Base-by-base conservation (phyloP, 23 tunicate genomes). In the Aplidium turbinatum region DNA sequence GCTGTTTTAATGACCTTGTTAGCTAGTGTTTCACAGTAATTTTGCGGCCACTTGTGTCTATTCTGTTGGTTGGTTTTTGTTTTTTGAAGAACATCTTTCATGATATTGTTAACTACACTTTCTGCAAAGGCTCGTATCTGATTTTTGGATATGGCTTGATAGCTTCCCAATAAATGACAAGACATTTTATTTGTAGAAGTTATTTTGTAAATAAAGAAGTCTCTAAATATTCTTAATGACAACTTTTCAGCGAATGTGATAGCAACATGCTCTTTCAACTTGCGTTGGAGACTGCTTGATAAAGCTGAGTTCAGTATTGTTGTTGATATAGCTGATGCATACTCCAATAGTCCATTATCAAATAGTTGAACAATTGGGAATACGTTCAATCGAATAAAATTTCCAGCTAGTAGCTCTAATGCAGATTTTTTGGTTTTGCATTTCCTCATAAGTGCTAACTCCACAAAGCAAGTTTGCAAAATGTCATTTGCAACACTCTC, bases 111-210 rank as follows among this genome's bases (percentile, higher is more conserved):
- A 3, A 48, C 48, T 13, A 70, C 16, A 70, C 29, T 26, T 47
- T 70, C 58, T 11, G 76, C 76, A 47, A 70, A 70, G 3, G 76
- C 26, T 27, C 38, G 36, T 11, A 70, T 45, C 48, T 47, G 58
- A 35, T 70, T 70, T 48, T 70, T 70, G 23, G 76, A 70, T 7
- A 70, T 58, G 26, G 76, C 76, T 47, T 70, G 35, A 70, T 70
- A 70, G 35, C 76, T 70, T 21, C 76, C 76, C 4, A 70, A 25
- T 30, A 70, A 47, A 70, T 70, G 76, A 48, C 48, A 70, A 4
- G 76, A 58, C 33, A 70, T 47, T 7, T 45, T 24, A 47, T 70
- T 70, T 2, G 76, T 58, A 31, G 47, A 58, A 25, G 76, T 70
- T 46, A 70, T 70, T 21, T 46, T 47, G 24, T 70, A 58, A 3